These are phyloP conservation scores for Coenonympha glycerion DNA, from an alignment of 2,888 invertebrate genomes.

Conservation along the genomic window DNA sequence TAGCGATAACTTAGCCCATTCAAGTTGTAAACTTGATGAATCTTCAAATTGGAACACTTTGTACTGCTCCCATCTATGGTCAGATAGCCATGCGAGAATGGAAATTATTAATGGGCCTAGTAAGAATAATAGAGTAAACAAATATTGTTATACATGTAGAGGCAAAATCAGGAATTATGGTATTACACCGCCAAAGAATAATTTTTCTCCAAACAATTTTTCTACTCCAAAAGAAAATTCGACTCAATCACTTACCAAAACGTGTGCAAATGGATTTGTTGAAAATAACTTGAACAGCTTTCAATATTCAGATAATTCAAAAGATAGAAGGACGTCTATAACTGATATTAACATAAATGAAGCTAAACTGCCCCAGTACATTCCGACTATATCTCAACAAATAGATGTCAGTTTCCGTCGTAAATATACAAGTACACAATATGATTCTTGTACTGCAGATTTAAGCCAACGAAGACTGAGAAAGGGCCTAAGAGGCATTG, in stretches of 20 bases:
- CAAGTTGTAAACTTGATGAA: slow-evolving; percentile 41
- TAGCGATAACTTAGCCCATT: slow-evolving; percentile 38
- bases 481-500: slow-evolving; percentile 66
- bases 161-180: slow-evolving; percentile 70
- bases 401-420: slow-evolving; percentile 59
- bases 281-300: slow-evolving; percentile 35
- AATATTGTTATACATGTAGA: slow-evolving; percentile 62
- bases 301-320: slow-evolving; percentile 34
- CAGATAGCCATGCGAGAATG: slow-evolving; percentile 53
- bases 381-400: slow-evolving; percentile 66
- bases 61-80: slow-evolving; percentile 65
- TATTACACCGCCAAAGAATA: slow-evolving; percentile 44
- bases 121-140: slow-evolving; percentile 47
- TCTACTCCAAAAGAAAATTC: slow-evolving; percentile 56
- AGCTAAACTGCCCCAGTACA: slow-evolving; percentile 31
- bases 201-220: slow-evolving; percentile 56
- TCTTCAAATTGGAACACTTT: slow-evolving; percentile 57
- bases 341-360: slow-evolving; percentile 18
- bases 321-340: slow-evolving; percentile 29
- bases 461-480: slow-evolving; percentile 54
- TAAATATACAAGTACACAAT: slow-evolving; percentile 52
- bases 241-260: slow-evolving; percentile 27
- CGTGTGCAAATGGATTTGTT: slow-evolving; percentile 30
- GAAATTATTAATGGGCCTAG: slow-evolving; percentile 47
- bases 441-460: slow-evolving; percentile 48